These are phyloP conservation scores for Tinea pellionella DNA, from an alignment of 2,888 invertebrate genomes.

Conservation along the genomic window DNA sequence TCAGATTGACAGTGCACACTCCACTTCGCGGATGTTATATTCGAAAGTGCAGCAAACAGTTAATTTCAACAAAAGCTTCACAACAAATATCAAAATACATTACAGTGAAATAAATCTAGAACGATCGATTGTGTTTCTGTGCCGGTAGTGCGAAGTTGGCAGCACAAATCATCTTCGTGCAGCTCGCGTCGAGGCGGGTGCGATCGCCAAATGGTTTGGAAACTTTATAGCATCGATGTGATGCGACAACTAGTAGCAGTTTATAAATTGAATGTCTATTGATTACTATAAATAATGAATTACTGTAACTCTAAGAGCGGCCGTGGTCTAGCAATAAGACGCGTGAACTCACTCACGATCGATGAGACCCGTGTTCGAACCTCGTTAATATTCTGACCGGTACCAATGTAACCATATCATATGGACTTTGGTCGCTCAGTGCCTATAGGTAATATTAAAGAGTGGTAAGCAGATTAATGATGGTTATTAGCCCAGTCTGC, in stretches of 20 bases:
- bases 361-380: no score
- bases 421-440: no score
- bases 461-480: no score
- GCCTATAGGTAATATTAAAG: no score
- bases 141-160: slow-evolving; percentile 16
- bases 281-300: not conserved
- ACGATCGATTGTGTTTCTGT: slow-evolving; percentile 28
- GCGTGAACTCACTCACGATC: no score
- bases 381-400: no score
- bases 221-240: slow-evolving; percentile 18
- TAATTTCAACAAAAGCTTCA: slow-evolving; percentile 15
- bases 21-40: no score
- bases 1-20: no score
- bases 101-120: slow-evolving; percentile 17
- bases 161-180: slow-evolving; percentile 31
- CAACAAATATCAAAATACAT: slow-evolving; percentile 6
- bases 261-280: slow-evolving; percentile 12
- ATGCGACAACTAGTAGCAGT: not conserved
- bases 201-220: slow-evolving; percentile 32
- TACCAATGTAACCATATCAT: no score
- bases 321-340: no score
- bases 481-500: no score
- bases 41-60: slow-evolving; percentile 7
- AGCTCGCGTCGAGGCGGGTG: slow-evolving; percentile 24
- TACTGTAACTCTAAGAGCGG: no score